A percentile compares a stretch with the other conserved stretches of the same genome.
Evolutionary conservation across 2,888 invertebrate species (phyloP).

Genomic region (Papilio gigon): DNA sequence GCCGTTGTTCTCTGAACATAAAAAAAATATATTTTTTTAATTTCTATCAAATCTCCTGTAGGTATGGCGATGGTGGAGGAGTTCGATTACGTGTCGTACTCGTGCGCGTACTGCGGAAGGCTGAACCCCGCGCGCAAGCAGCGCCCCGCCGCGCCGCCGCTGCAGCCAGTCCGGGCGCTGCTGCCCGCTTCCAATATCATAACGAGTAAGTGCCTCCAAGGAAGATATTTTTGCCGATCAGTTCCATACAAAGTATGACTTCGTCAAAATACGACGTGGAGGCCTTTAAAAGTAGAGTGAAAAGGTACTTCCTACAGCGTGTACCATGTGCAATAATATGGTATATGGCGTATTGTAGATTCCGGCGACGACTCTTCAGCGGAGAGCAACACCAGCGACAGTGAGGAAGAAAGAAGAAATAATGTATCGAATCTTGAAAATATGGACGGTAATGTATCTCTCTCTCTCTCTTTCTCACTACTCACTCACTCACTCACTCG

Average conservation of each 20-base stretch:
- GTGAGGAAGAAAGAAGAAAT: conserved; percentile 63
- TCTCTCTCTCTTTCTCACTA: too few species aligned
- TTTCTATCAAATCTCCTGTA: too few species aligned
- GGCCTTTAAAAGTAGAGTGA: too few species aligned
- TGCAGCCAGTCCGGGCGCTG: conserved; percentile 52
- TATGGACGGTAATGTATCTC: conserved; percentile 36
- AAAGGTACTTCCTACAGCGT: too few species aligned
- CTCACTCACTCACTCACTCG: too few species aligned
- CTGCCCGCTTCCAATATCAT: conserved; percentile 44
- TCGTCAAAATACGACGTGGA: too few species aligned
- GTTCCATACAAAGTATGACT: too few species aligned
- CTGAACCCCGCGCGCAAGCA: conserved; percentile 95
- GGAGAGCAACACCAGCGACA: conserved; percentile 68
- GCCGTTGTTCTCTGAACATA: too few species aligned
- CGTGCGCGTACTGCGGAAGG: conserved; percentile 94
- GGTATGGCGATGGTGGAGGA: conserved; percentile 88
- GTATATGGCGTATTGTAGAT: conserved; percentile 48
- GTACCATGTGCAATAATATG: too few species aligned
- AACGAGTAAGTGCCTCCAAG: conserved; percentile 32
- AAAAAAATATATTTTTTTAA: too few species aligned
- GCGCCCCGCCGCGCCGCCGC: conserved; percentile 88
- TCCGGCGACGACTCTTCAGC: conserved; percentile 68
- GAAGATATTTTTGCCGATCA: too few species aligned
- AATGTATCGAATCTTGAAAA: conserved; percentile 43
- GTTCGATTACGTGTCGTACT: conserved; percentile 89